Conservation (phyloP, 2,797 vertebrate genomes). For the Nyctalus aviator region DNA sequence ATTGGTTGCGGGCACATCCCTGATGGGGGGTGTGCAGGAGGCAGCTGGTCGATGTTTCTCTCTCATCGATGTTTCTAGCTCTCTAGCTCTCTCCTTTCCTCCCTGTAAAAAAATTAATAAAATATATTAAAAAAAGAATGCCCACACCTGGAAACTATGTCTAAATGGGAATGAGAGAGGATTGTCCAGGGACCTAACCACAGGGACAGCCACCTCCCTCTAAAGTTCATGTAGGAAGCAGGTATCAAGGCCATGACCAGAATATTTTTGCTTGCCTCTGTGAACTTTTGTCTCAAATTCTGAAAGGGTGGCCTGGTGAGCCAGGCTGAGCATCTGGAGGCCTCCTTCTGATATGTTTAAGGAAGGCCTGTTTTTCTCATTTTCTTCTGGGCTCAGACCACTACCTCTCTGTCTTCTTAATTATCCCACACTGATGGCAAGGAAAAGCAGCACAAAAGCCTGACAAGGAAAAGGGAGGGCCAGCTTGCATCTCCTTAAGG, state of each 20-base stretch:
- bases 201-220: neutral
- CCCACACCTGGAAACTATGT: neutral
- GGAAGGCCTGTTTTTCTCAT: neutral
- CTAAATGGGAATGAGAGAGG: neutral
- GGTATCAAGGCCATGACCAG: neutral
- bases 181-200: neutral
- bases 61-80: too few species aligned
- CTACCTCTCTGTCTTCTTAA: neutral
- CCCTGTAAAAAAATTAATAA: too few species aligned
- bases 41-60: too few species aligned
- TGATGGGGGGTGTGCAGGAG: too few species aligned
- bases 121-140: too few species aligned
- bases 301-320: neutral
- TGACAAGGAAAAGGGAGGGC: neutral
- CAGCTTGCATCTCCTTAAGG: neutral
- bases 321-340: neutral
- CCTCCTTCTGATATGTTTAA: neutral
- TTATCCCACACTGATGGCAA: neutral
- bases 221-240: neutral
- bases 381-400: constrained; percentile 4
- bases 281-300: neutral
- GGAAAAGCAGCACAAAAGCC: neutral
- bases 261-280: neutral
- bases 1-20: too few species aligned
- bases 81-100: too few species aligned